Conservation (phyloP, 2,113 vertebrate species). For the Halcyon senegalensis region DNA sequence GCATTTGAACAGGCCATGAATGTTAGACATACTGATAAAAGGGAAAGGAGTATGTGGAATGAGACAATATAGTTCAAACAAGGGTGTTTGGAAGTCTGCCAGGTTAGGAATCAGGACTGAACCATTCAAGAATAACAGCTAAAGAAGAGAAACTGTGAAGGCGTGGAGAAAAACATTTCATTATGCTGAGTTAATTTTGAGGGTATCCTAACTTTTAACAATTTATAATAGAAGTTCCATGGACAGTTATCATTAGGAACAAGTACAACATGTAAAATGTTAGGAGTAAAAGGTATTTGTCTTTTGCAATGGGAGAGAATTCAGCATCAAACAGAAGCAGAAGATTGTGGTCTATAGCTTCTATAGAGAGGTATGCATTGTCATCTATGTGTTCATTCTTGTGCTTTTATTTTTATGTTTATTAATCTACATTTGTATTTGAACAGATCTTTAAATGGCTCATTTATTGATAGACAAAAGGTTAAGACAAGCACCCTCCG, state of each 20-base stretch:
- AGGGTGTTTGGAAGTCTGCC: background rate
- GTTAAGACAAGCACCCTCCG: background rate
- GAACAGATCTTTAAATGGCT: background rate
- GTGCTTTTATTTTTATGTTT: background rate
- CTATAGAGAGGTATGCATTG: background rate
- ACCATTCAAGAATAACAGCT: background rate
- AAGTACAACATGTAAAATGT: background rate
- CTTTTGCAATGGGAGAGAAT: background rate
- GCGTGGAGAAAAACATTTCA: background rate
- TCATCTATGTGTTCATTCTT: background rate
- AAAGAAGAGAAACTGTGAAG: background rate
- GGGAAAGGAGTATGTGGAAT: background rate
- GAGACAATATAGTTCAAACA: background rate
- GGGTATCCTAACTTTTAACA: background rate
- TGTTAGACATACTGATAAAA: background rate
- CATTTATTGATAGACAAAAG: background rate
- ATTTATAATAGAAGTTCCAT: background rate
- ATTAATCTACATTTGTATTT: background rate
- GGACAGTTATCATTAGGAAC: background rate
- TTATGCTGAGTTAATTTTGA: background rate
- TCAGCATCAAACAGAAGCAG: background rate
- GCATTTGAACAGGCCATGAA: background rate
- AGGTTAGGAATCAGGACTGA: background rate
- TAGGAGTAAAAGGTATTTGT: background rate
- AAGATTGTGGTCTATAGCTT: background rate